Evolutionary conservation across 2,888 invertebrate genomes (phyloP), one percentile per base, ranked within the genome.

Genomic region (Spilosoma lubricipeda): DNA sequence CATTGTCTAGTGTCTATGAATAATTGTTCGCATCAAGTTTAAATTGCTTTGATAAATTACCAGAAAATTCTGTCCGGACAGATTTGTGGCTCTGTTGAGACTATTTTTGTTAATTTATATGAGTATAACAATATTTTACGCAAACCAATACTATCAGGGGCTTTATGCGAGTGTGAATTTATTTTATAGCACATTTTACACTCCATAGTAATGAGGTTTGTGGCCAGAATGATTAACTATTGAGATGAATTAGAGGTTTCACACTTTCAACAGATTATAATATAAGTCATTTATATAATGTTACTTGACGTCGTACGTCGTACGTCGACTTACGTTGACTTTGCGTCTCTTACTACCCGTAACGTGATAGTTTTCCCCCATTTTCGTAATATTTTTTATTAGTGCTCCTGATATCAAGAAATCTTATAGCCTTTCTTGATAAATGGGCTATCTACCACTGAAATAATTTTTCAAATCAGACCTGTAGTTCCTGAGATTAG

Each of bases 81-180:
- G 71, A 65, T 71, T 71, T 48, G 48, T 71, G n/a, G 71, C 64
- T 65, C 63, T 33, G 18, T 48, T 45, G 64, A 71, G 64, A 33
- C 33, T 63, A 63, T 30, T 63, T 63, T 11, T 70, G 70, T 63
- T 63, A 59, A 63, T 63, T 70, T 70, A 70, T 42, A 20, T 18
- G 20, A 23, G 59, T 23, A 42, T 42, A 42, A 42, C 39, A 70
- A 42, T 42, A 42, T 63, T 70, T 63, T 23, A 70, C 59, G 18
- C 8, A 3, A 63, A 13, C 42, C 63, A 63, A 20, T 36, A 59
- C 59, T 70, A 69, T 20, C 33, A 52, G 23, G 52, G 59, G 59
- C 27, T 59, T 59, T 15, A 59, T 3, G 59, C 27, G 27, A 30
- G 15, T 59, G 30, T 30, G 11, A 30, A 63, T 63, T 30, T 18